Evolutionary conservation across 2,113 vertebrate genomes (phyloP), one percentile per base, ranked within the genome.

Genomic region (Cygnus atratus): DNA sequence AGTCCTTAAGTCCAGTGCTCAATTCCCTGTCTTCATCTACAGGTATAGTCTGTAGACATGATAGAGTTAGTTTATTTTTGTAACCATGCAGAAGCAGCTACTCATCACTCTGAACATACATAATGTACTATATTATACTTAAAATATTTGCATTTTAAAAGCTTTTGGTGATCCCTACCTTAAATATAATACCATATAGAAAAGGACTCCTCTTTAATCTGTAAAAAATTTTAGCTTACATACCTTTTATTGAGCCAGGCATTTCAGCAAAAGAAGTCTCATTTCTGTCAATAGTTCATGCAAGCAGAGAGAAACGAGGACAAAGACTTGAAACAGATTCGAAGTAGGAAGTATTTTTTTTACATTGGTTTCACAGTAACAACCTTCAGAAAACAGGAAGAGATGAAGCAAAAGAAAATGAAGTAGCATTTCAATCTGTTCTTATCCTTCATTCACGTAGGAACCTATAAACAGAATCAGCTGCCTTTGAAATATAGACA

Each of bases 351-450:
- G 98, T 97, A 19, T 76, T 85, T 81, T 87, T 90, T 97, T 96
- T 93, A 82, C 80, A 33, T 89, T 67, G 82, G 79, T 84, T 80
- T 91, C 94, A 95, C 89, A 46, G 95, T 63, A 90, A 93, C 95
- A 95, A 94, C 92, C 78, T 86, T 93, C 63, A 90, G 87, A 97
- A 98, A 98, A 98, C 97, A 98, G 98, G 98, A 98, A 98, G 97
- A 96, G 88, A 75, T 13, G 86, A 95, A 79, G 54, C 92, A 76
- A 92, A 59, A 87, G 72, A 86, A 96, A 89, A 95, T 24, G 57
- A 92, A 96, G 70, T 57, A 57, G 35, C 54, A 26, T 93, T 94
- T 94, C 74, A 63, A 15, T 66, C 66, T 91, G 81, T 88, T 92
- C 0, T 0, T 70, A 41, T 57, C 39, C 74, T 65, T 67, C 54